A percentile compares a stretch with the other conserved stretches of the same genome.
These are phyloP conservation scores for Thera britannica DNA, from an alignment of 2,888 invertebrate species.

Conservation along the genomic window DNA sequence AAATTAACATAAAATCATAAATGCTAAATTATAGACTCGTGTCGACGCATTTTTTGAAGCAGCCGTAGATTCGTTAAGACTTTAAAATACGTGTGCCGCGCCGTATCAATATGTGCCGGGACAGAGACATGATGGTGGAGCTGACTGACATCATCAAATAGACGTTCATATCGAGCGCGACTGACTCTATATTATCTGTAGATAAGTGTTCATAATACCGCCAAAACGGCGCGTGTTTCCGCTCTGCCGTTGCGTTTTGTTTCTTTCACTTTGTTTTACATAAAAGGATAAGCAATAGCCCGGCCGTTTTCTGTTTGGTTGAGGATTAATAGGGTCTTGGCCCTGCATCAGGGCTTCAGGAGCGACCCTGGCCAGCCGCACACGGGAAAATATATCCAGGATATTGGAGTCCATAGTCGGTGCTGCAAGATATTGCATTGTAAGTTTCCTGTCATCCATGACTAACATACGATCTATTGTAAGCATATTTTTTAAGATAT, in stretches of 20 bases:
- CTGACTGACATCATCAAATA: constrained; percentile 79
- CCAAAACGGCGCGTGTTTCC: constrained; percentile 76
- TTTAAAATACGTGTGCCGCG: constrained; percentile 58
- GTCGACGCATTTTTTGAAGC: constrained; percentile 96
- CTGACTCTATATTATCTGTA: constrained; percentile 50
- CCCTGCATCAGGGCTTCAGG: constrained; percentile 61
- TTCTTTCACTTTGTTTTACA: constrained; percentile 82
- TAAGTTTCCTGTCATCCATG: constrained; percentile 59
- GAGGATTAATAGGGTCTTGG: constrained; percentile 66
- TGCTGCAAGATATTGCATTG: constrained; percentile 83
- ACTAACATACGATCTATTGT: neutral
- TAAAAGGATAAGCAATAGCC: constrained; percentile 81
- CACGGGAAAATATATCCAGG: constrained; percentile 78
- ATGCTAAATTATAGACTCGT: constrained; percentile 97
- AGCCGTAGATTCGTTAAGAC: constrained; percentile 88
- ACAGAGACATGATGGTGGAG: constrained; percentile 88
- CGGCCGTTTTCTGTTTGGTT: constrained; percentile 63
- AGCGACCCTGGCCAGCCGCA: constrained; percentile 79
- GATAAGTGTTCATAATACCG: constrained; percentile 65
- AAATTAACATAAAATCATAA: constrained; percentile 71
- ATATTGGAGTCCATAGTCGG: constrained; percentile 82
- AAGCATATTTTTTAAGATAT: neutral
- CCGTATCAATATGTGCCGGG: constrained; percentile 88
- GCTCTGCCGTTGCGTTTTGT: constrained; percentile 78
- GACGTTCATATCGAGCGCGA: constrained; percentile 45